Evolutionary conservation across 2,888 invertebrate species (phyloP).

Genomic region (Hydroisotoma schaefferi): DNA sequence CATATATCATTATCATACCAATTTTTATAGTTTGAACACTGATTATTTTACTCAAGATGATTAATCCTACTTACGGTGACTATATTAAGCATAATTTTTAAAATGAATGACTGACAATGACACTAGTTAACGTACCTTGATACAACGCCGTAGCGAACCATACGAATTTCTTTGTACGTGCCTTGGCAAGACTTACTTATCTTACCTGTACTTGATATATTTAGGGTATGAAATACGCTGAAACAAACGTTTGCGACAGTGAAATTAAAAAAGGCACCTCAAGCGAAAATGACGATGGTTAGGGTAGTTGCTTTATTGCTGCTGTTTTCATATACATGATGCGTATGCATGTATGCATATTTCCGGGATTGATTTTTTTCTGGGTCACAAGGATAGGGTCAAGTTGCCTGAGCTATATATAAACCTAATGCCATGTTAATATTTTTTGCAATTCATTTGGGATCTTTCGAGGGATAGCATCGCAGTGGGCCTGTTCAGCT

Average conservation of each 20-base stretch:
- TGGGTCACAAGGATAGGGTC: constrained; percentile 39
- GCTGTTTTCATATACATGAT: neutral
- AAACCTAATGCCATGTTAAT: constrained; percentile 5
- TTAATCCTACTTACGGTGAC: neutral
- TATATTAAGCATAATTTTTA: neutral
- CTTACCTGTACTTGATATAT: too few relatives aligned
- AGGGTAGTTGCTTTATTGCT: constrained; percentile 4
- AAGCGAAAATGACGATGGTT: too few relatives aligned
- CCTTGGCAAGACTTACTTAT: too few relatives aligned
- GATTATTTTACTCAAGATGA: constrained; percentile 3
- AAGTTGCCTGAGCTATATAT: constrained; percentile 14
- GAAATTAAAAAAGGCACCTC: constrained; percentile 11
- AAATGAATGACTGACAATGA: constrained; percentile 1
- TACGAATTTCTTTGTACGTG: too few relatives aligned
- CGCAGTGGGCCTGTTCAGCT: neutral
- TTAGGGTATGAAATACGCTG: too few relatives aligned
- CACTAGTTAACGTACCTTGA: too few relatives aligned
- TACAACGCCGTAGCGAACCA: too few relatives aligned
- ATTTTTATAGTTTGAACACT: too few relatives aligned
- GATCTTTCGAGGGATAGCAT: neutral
- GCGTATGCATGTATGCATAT: constrained; percentile 15
- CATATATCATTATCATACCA: neutral
- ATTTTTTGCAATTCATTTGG: constrained; percentile 9
- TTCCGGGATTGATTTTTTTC: constrained; percentile 38
- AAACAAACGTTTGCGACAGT: constrained; percentile 6